phyloP scores from a whole-genome alignment of 2,113 vertebrate genomes.

The Copsychus sechellarum region DNA sequence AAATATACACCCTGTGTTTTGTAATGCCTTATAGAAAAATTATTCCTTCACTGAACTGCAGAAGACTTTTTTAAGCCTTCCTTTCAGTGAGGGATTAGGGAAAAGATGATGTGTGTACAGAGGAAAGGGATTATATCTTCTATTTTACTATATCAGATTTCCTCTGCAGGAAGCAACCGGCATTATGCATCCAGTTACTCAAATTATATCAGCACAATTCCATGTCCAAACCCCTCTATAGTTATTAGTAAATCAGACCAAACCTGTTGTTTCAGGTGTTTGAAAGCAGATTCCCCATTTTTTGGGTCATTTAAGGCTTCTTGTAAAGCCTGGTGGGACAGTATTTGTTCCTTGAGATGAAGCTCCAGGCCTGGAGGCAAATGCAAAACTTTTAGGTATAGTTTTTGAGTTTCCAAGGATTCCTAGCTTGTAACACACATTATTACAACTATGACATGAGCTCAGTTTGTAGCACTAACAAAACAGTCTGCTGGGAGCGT shows the following conservation, averaged over 20 bases:
- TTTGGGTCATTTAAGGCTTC: constrained; percentile 86
- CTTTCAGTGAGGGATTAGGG: neutral
- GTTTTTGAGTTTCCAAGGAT: neutral
- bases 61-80: neutral
- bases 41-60: neutral
- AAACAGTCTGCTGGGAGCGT: neutral
- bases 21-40: neutral
- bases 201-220: neutral
- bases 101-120: neutral
- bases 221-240: neutral
- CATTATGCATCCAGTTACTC: neutral
- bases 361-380: constrained; percentile 74
- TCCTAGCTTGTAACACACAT: neutral
- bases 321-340: constrained; percentile 82
- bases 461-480: neutral
- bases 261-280: constrained; percentile 97
- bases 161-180: neutral
- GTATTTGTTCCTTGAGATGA: constrained; percentile 71
- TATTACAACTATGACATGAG: neutral
- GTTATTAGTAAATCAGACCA: neutral
- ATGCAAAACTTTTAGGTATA: neutral
- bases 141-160: neutral
- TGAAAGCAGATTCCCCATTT: constrained; percentile 89
- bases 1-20: neutral
- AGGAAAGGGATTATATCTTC: neutral